These are phyloP conservation scores for Dryococelus australis DNA, from an alignment of 2,888 invertebrate species.

Conservation along the genomic window DNA sequence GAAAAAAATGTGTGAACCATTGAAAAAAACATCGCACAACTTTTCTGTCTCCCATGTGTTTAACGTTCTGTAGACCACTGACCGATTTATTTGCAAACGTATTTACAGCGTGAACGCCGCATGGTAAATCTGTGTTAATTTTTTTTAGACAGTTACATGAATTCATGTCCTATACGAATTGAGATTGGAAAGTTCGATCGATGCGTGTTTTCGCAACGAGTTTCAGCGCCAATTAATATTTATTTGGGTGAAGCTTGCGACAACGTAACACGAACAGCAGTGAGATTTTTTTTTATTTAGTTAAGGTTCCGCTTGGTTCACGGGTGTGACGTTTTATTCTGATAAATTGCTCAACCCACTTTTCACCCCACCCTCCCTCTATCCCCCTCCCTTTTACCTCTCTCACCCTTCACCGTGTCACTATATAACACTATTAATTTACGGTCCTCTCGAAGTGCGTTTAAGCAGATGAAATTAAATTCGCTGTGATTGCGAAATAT, in stretches of 20 bases:
- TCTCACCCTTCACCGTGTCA: not conserved
- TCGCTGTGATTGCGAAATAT: conserved; percentile 7
- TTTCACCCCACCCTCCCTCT: not conserved
- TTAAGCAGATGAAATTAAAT: not conserved
- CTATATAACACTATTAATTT: not conserved
- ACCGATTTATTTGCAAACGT: no score
- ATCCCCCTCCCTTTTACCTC: not conserved
- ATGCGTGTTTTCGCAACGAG: not conserved
- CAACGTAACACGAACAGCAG: not conserved
- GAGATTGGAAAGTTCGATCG: not conserved
- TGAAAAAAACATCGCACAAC: no score
- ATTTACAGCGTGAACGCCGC: not conserved
- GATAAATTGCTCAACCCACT: not conserved
- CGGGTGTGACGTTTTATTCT: not conserved
- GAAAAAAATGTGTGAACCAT: no score
- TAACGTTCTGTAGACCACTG: no score
- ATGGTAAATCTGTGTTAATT: not conserved
- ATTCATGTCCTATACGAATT: not conserved
- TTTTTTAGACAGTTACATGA: not conserved
- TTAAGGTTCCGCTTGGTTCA: not conserved
- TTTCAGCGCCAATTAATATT: not conserved
- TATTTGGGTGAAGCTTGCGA: not conserved
- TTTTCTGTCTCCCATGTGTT: no score
- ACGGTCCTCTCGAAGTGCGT: not conserved
- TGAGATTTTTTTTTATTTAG: not conserved